Percentiles rank a stretch among this genome's conserved stretches.
phyloP scores from a whole-genome alignment of 2,888 invertebrate species.

The Hemistola chrysoprasaria region DNA sequence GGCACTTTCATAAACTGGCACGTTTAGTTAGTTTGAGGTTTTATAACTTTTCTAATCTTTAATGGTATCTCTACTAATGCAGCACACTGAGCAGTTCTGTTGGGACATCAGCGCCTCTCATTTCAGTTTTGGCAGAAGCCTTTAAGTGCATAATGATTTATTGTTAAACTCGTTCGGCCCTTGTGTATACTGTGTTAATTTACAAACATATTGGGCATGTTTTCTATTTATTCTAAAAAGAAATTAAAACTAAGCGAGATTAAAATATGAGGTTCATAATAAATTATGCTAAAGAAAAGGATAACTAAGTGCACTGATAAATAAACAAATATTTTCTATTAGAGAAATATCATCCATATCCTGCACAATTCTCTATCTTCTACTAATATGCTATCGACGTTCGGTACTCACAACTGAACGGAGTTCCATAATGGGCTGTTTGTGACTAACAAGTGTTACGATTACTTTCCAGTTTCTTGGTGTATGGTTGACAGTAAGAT shows the following conservation, averaged over 20 bases:
- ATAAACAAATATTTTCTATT: too few relatives aligned
- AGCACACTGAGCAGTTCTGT: conserved; percentile 4
- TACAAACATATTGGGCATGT: too few relatives aligned
- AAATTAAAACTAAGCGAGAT: too few relatives aligned
- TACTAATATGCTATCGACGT: too few relatives aligned
- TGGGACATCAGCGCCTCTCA: conserved; percentile 13
- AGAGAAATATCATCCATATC: too few relatives aligned
- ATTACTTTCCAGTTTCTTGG: conserved; percentile 93
- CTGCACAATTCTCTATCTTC: too few relatives aligned
- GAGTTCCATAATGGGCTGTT: conserved; percentile 18
- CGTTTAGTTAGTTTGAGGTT: conserved; percentile 13
- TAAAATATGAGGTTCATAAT: too few relatives aligned
- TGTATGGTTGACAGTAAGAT: conserved; percentile 97
- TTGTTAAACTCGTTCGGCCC: not conserved
- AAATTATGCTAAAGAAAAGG: too few relatives aligned
- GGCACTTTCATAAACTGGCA: conserved; percentile 19
- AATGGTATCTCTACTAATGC: conserved; percentile 4
- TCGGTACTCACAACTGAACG: too few relatives aligned
- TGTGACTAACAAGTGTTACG: conserved; percentile 65
- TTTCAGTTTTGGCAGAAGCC: conserved; percentile 5
- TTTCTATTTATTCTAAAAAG: too few relatives aligned
- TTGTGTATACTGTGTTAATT: too few relatives aligned
- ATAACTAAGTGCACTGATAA: too few relatives aligned
- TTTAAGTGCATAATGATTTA: not conserved
- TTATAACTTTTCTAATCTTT: conserved; percentile 4